Base-by-base conservation (phyloP, 2,113 vertebrate genomes). In the Takifugu bimaculatus region DNA sequence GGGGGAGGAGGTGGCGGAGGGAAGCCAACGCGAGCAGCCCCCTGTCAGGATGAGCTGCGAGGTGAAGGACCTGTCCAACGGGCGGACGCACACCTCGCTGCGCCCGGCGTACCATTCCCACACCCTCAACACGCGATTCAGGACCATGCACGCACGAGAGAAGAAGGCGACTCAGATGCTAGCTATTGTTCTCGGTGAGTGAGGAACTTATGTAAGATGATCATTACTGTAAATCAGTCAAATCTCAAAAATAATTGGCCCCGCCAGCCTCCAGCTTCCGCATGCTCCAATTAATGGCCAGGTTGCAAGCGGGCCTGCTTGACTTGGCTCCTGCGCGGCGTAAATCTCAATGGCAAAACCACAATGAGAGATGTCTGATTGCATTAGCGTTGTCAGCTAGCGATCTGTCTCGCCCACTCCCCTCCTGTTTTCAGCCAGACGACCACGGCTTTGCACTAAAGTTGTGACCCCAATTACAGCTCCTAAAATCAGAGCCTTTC, bases 131-230 rank as follows among this genome's bases (percentile, higher is more conserved):
- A 44, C 84, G 74, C 68, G 87, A n/a, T 91, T 92, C 63, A 90
- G 94, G 15, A 88, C 81, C 78, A 88, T 93, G 84, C 95, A 94
- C 48, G 88, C 93, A 5, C 87, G 93, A 73, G 95, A 98, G 80
- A 96, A 94, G 74, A 98, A 97, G 70, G 95, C 95, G 50, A 98
- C 96, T 0, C 94, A 98, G 90, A 98, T 96, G 95, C 70, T 98
- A 60, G 93, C 90, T 72, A 94, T 98, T 27, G 95, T 98, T 62
- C 91, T 98, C 4, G 94, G 95, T 98, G 81, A 96, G 94, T 91
- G 13, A 32, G 58, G 25, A 10, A 14, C 53, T 52, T 35, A 44
- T 25, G 42, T 45, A 35, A 7, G 32, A 35, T 7, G 3, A 0
- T 39, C 35, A 9, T 39, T 11, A 11, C 7, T 11, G 3, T 11